phyloP scores from a whole-genome alignment of 2,113 vertebrate genomes.

The Halichoerus grypus region DNA sequence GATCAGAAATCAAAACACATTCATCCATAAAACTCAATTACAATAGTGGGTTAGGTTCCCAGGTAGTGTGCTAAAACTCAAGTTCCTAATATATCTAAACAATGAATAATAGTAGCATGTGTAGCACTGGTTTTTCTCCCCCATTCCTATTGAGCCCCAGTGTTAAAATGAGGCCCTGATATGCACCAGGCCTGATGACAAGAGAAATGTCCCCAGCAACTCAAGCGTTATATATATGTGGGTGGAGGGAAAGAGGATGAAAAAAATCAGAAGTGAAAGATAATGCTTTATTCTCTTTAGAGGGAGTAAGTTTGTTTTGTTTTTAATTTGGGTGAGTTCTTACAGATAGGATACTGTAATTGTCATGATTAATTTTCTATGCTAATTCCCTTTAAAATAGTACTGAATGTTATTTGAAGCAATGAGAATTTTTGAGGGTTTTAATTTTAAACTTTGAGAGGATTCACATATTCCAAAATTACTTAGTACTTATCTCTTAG shows the following conservation, averaged over 20 bases:
- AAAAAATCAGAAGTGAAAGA: not conserved
- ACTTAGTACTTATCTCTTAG: not conserved
- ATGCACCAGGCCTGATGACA: not conserved
- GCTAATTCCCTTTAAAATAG: slow-evolving; percentile 34
- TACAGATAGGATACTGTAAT: not conserved
- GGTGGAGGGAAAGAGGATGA: not conserved
- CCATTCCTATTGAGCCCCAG: not conserved
- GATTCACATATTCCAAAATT: slow-evolving; percentile 24
- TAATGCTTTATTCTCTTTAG: not conserved
- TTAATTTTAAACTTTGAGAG: slow-evolving; percentile 19
- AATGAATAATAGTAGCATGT: not conserved
- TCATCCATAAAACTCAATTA: slow-evolving; percentile 27
- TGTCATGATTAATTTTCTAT: too few relatives aligned
- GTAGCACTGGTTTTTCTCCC: not conserved
- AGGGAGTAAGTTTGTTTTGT: not conserved
- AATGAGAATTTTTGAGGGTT: not conserved
- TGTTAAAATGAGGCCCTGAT: not conserved
- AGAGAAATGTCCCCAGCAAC: not conserved
- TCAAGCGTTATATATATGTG: not conserved
- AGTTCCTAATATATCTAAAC: not conserved
- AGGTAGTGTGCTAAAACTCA: not conserved
- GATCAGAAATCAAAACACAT: slow-evolving; percentile 48
- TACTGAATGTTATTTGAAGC: not conserved
- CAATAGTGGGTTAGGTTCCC: not conserved
- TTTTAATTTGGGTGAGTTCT: slow-evolving; percentile 13